A percentile compares a stretch with the other conserved stretches of the same genome.
These are phyloP conservation scores for Aphelocoma californica DNA, from an alignment of 2,797 vertebrate genomes.

Conservation along the genomic window DNA sequence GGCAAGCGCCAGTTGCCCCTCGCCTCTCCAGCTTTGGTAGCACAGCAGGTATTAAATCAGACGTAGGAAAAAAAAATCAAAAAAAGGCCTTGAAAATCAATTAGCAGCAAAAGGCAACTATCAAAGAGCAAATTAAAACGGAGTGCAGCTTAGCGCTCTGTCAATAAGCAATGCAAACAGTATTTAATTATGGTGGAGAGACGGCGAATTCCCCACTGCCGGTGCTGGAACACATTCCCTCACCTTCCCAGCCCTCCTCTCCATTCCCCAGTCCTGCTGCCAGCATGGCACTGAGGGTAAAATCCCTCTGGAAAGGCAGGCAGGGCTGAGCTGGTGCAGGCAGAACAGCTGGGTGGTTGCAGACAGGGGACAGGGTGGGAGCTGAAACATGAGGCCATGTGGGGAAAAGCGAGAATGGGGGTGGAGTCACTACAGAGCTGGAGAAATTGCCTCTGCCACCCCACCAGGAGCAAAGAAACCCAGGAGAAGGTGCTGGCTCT, in stretches of 20 bases:
- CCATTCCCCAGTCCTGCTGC: background rate
- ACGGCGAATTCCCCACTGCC: background rate
- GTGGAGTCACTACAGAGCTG: background rate
- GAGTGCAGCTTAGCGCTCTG: conserved; percentile 75
- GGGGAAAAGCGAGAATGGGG: background rate
- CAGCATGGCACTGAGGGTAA: accelerated
- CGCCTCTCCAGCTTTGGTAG: conserved; percentile 20
- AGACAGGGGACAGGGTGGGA: background rate
- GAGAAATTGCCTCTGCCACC: background rate
- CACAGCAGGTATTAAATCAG: conserved; percentile 71
- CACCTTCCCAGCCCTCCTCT: background rate
- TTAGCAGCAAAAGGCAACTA: conserved; percentile 78
- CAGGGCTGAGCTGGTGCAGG: background rate
- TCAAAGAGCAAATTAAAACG: conserved; percentile 73
- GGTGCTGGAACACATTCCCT: background rate
- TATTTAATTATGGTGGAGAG: conserved; percentile 72
- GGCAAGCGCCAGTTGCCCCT: background rate
- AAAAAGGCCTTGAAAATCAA: conserved; percentile 74
- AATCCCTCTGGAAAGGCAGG: background rate
- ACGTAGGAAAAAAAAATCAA: background rate
- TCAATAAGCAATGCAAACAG: conserved; percentile 78
- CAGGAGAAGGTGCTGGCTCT: background rate
- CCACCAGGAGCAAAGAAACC: background rate
- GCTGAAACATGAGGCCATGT: accelerated
- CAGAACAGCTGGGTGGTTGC: background rate